Percentiles rank a stretch among this genome's conserved stretches.
Evolutionary conservation across 2,888 invertebrate genomes (phyloP).

Genomic region (Stenotaenia linearis): DNA sequence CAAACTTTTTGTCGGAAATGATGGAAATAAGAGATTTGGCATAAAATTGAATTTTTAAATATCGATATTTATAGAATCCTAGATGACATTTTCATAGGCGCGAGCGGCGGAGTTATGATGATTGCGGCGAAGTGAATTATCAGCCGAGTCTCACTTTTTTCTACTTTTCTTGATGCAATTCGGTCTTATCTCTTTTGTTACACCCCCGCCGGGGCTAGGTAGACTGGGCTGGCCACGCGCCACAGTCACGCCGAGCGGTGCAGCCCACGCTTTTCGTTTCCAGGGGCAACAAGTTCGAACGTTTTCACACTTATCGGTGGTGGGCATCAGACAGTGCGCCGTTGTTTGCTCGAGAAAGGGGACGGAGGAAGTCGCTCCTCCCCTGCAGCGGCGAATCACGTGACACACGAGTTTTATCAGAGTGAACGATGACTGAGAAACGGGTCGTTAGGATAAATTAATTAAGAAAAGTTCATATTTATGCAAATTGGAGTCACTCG

Average conservation of each 20-base stretch:
- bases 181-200: neutral
- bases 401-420: slow-evolving; percentile 26
- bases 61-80: neutral
- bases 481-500: slow-evolving; percentile 27
- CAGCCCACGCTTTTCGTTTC: slow-evolving; percentile 9
- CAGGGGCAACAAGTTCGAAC: slow-evolving; percentile 28
- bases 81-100: neutral
- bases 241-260: neutral
- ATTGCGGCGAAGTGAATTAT: neutral
- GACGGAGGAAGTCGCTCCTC: slow-evolving; percentile 6
- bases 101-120: neutral
- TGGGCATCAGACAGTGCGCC: slow-evolving; percentile 3
- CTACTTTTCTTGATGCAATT: neutral
- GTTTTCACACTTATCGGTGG: slow-evolving; percentile 7
- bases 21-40: neutral
- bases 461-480: slow-evolving; percentile 30
- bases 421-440: slow-evolving; percentile 28
- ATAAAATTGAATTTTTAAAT: neutral
- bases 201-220: neutral
- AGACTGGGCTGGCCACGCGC: neutral
- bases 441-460: slow-evolving; percentile 29
- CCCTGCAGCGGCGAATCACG: slow-evolving; percentile 21
- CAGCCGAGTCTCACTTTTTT: neutral
- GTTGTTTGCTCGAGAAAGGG: slow-evolving; percentile 17
- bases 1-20: neutral